Evolutionary conservation across 2,888 invertebrate species (phyloP).

Genomic region (Aphodius sticticus): DNA sequence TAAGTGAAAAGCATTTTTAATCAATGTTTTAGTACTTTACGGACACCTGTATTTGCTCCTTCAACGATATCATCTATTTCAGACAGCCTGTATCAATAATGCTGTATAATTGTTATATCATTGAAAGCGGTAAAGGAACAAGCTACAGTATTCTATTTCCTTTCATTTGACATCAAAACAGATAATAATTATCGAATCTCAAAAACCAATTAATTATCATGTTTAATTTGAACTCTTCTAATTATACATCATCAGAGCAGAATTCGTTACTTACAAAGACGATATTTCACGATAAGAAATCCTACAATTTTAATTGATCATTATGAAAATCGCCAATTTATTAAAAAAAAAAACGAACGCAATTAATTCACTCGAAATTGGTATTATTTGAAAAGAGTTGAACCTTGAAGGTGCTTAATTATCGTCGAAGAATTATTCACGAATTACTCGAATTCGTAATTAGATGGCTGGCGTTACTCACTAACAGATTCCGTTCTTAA

Average conservation of each 20-base stretch:
- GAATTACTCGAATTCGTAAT: not conserved
- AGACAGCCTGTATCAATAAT: too few relatives aligned
- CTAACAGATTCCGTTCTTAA: not conserved
- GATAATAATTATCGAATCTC: not conserved
- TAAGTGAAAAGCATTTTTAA: too few relatives aligned
- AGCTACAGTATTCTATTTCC: not conserved
- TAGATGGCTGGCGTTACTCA: not conserved
- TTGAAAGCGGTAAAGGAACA: not conserved
- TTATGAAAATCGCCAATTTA: not conserved
- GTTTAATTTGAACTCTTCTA: not conserved
- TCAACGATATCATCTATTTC: too few relatives aligned
- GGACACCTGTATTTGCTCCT: too few relatives aligned
- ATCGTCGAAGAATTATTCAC: not conserved
- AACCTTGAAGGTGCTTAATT: not conserved
- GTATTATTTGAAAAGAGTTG: not conserved
- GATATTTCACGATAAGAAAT: not conserved
- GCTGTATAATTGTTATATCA: not conserved
- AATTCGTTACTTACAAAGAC: not conserved
- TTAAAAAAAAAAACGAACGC: not conserved
- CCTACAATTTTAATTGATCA: not conserved
- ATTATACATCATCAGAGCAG: not conserved
- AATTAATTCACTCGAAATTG: not conserved
- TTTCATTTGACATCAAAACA: not conserved
- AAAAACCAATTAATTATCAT: not conserved
- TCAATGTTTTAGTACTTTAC: too few relatives aligned